phyloP scores from a whole-genome alignment of 92 coral and sea anemone species.

The Zoanthus sansibaricus region DNA sequence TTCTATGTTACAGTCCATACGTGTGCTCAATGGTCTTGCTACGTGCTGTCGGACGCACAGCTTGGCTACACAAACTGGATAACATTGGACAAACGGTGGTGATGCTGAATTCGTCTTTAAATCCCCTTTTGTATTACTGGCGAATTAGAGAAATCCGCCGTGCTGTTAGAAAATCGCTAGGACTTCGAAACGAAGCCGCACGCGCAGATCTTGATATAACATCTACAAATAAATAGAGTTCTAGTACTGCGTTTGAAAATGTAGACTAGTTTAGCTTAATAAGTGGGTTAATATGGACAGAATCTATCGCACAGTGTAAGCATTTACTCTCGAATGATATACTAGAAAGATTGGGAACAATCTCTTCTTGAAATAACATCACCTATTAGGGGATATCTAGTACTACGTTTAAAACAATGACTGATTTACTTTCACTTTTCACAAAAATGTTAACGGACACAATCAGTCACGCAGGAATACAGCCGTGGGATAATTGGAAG shows the following conservation, averaged over 20 bases:
- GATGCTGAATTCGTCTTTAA: constrained; percentile 42
- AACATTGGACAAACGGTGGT: constrained; percentile 35
- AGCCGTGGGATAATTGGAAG: too few relatives aligned
- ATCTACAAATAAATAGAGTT: background rate
- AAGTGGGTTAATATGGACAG: too few relatives aligned
- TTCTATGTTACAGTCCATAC: constrained; percentile 38
- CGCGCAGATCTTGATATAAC: constrained; percentile 10
- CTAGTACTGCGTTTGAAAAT: background rate
- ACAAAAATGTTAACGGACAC: too few relatives aligned
- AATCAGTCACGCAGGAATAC: too few relatives aligned
- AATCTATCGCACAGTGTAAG: too few relatives aligned
- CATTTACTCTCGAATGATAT: too few relatives aligned
- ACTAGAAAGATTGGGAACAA: too few relatives aligned
- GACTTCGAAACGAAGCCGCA: background rate
- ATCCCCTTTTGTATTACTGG: constrained; percentile 41
- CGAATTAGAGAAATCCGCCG: constrained; percentile 38
- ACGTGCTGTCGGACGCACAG: constrained; percentile 14
- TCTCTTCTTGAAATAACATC: too few relatives aligned
- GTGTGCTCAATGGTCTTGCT: constrained; percentile 24
- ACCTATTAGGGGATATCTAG: too few relatives aligned
- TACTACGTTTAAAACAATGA: too few relatives aligned
- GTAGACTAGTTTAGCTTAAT: background rate
- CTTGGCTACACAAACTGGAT: constrained; percentile 23
- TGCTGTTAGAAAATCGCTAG: constrained; percentile 29
- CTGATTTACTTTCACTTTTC: too few relatives aligned